Evolutionary conservation across 2,888 invertebrate genomes (phyloP), one percentile per base, ranked within the genome.

Genomic region (Lampropteryx suffumata): DNA sequence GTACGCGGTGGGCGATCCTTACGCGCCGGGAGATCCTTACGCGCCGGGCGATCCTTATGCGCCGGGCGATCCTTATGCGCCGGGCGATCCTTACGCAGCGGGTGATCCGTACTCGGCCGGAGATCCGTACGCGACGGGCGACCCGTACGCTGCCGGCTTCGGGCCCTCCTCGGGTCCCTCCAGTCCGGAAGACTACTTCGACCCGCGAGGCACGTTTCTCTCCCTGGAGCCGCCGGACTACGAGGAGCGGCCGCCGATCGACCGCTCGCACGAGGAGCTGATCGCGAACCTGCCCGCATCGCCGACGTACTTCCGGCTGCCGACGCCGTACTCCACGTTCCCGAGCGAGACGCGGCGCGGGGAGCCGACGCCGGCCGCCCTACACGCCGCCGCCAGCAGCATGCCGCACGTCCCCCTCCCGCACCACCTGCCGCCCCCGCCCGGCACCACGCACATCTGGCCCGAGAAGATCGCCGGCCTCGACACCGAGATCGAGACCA

Each of bases 311-410:
- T 93, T 92, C 67, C 92, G 92, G 59, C 91, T 92, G 34, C 91
- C 92, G 13, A 92, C 92, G 54, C 92, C 91, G 2, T 93, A 93
- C 60, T 93, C 93, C 0, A 93, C 93, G 5, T 93, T 93, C 57
- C 93, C 93, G 1, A 91, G 91, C 56, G 93, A 92, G 64, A 90
- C 83, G 50, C 88, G 84, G 57, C 91, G 92, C 50, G 93, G 92
- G 65, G 91, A 91, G 59, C 73, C 72, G 3, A 92, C 92, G 8
- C 92, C 94, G 34, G 17, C 17, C 17, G n/a, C 17, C n/a, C 92
- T 94, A 45, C 94, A 93, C 73, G 93, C 94, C 0, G 92, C 94
- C 72, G 93, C 94, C 0, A 93, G 94, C 9, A 94, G 94, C 65
- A 80, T 94, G 50, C 94, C 94, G 73, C 92, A 94, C 76, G 94